A percentile compares a stretch with the other conserved stretches of the same genome.
These are phyloP conservation scores for Meloidogyne hapla DNA, from an alignment of 1,140 invertebrate genomes.

Conservation along the genomic window DNA sequence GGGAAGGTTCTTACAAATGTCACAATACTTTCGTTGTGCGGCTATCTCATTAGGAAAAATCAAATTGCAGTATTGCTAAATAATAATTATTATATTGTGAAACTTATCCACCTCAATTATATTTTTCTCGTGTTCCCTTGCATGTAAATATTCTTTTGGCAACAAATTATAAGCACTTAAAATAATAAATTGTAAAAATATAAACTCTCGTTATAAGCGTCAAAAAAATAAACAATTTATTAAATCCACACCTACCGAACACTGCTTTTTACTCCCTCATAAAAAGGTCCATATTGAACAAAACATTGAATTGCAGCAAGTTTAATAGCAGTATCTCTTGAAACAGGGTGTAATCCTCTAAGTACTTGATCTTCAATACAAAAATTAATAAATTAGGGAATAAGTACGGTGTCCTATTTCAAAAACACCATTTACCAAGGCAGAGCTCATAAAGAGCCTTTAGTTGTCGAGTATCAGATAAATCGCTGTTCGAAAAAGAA, in stretches of 20 bases:
- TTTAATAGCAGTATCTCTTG: constrained; percentile 32
- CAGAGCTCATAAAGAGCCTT: constrained; percentile 31
- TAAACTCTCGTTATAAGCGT: constrained; percentile 6
- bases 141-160: constrained; percentile 87
- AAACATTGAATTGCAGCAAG: constrained; percentile 36
- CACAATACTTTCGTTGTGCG: constrained; percentile 62
- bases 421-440: neutral
- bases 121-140: constrained; percentile 91
- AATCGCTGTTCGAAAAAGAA: constrained; percentile 35
- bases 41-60: constrained; percentile 23
- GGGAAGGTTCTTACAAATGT: constrained; percentile 83
- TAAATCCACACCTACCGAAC: constrained; percentile 66
- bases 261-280: constrained; percentile 14
- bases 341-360: constrained; percentile 28
- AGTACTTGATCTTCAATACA: constrained; percentile 29
- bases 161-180: constrained; percentile 82
- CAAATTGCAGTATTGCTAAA: constrained; percentile 31
- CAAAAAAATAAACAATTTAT: constrained; percentile 9
- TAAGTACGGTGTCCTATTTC: too few relatives aligned
- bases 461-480: constrained; percentile 30
- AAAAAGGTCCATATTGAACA: constrained; percentile 31
- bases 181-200: neutral
- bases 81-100: too few relatives aligned
- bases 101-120: constrained; percentile 67
- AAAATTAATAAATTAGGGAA: too few relatives aligned